Base-by-base conservation (phyloP, 2,888 invertebrate genomes). In the Noctua fimbriata region DNA sequence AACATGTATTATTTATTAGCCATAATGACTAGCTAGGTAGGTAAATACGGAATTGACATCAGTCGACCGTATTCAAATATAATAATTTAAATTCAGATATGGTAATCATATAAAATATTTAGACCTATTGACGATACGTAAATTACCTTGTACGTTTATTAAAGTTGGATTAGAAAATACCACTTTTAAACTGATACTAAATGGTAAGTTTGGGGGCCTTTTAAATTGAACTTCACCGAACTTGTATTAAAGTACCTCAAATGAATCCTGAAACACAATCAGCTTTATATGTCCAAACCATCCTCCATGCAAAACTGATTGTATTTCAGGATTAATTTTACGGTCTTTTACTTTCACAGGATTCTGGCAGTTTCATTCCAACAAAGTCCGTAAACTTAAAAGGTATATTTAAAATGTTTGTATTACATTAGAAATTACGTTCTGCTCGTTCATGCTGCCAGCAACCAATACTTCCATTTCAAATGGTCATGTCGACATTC, bases 21-120 rank as follows among this genome's bases (percentile, higher is more conserved):
- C 86, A 85, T 66, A 78, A 77, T 81, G 85, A 87, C 85, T 88
- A 87, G 83, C 87, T 88, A 85, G 82, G 36, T 73, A 82, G 7
- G 36, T 83, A 72, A 75, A 73, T 73, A 80, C 70, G 66, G 32
- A 75, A 83, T n/a, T 74, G 28, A 49, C 16, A 76, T 72, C 66
- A 81, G 52, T 83, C 24, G 55, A 58, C 44, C 69, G 76, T 24
- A 73, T 76, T 73, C 44, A 44, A 14, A 71, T 49, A 79, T 58
- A 65, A 47, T 4, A 32, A 67, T 67, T 6, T 67, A 4, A 24
- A 67, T 67, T 67, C 67, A 66, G 12, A 66, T 41, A 66, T 66
- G 66, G 7, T 78, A 47, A 58, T 63, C 18, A 44, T n/a, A 18
- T 36, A 28, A 47, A 71, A 65, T 24, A 79, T 47, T 55, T 32